phyloP scores from a whole-genome alignment of 2,113 vertebrate genomes.

The Eira barbara region DNA sequence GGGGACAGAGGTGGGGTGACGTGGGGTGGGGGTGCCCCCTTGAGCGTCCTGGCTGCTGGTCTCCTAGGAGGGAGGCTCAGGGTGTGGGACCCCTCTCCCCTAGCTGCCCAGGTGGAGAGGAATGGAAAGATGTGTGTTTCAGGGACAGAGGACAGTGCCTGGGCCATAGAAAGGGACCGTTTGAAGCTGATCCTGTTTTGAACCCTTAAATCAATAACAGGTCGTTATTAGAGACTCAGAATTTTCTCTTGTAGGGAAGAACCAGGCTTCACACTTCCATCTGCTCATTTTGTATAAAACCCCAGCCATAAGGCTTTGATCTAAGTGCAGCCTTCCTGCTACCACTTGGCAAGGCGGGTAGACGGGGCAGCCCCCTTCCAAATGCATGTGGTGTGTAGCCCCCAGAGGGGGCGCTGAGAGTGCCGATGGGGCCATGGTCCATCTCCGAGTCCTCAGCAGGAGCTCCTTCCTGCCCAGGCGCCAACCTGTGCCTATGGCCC shows the following conservation, averaged over 20 bases:
- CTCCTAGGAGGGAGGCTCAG: not conserved
- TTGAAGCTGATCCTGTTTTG: not conserved
- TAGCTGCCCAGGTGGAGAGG: not conserved
- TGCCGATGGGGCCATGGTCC: not conserved
- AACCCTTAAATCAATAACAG: not conserved
- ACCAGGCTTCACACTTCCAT: not conserved
- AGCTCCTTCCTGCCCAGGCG: not conserved
- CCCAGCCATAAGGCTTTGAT: not conserved
- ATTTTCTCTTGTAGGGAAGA: not conserved
- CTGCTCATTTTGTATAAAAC: conserved; percentile 2
- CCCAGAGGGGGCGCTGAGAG: not conserved
- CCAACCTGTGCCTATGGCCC: not conserved
- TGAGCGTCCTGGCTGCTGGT: not conserved
- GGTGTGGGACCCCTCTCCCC: not conserved
- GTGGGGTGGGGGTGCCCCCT: not conserved
- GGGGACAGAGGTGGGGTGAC: not conserved
- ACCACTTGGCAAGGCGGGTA: not conserved
- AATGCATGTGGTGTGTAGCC: not conserved
- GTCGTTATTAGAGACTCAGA: not conserved
- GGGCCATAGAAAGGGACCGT: not conserved
- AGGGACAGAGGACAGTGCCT: not conserved
- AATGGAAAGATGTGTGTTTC: not conserved
- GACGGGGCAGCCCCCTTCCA: not conserved
- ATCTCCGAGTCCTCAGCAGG: not conserved
- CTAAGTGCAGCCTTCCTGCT: not conserved